These are phyloP conservation scores for Orycteropus afer DNA, from an alignment of 2,113 vertebrate species.

Conservation along the genomic window DNA sequence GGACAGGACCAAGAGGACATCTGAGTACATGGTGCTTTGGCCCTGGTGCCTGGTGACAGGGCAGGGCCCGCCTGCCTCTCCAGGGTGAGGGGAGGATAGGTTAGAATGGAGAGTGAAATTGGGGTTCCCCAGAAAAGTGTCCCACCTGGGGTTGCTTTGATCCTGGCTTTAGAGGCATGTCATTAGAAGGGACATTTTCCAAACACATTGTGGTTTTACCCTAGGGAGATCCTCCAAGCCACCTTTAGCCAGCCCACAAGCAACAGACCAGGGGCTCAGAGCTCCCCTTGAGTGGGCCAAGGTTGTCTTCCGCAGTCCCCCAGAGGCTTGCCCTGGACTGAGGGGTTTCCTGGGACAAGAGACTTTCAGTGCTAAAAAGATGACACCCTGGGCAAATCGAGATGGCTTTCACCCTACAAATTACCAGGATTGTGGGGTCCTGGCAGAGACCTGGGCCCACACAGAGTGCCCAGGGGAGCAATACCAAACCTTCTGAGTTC, in stretches of 20 bases:
- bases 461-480: not conserved
- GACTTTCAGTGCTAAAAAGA: not conserved
- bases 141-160: not conserved
- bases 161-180: not conserved
- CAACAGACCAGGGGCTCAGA: not conserved
- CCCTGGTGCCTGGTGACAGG: not conserved
- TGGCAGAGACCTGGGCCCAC: not conserved
- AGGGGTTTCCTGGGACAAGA: not conserved
- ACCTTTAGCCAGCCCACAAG: not conserved
- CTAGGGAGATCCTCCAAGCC: no score
- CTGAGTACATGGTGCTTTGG: not conserved
- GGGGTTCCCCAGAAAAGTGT: not conserved
- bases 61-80: not conserved
- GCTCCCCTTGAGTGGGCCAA: not conserved
- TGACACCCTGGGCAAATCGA: not conserved
- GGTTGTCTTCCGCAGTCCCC: accelerated
- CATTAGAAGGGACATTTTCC: no score
- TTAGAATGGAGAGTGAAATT: not conserved
- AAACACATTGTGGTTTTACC: not conserved
- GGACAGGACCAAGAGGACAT: not conserved
- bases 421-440: not conserved
- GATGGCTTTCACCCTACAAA: not conserved
- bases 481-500: not conserved
- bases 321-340: not conserved
- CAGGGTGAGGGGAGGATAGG: not conserved